Conservation (phyloP, 2,797 vertebrate species). For the Ctenopoma multispine region DNA sequence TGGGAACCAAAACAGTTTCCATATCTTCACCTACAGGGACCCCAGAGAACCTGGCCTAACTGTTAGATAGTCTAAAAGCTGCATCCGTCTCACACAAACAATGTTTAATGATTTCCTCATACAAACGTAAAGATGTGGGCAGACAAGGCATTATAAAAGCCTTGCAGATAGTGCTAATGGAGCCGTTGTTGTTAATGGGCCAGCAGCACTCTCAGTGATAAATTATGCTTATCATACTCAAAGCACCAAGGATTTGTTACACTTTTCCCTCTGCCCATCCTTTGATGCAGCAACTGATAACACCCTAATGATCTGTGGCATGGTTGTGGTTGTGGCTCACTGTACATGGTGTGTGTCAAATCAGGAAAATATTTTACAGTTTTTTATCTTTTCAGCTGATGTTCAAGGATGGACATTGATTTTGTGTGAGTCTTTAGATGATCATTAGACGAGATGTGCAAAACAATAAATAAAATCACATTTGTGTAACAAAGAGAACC, state of each 20-base stretch:
- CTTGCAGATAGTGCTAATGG: constrained; percentile 85
- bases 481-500: constrained; percentile 1
- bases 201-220: constrained; percentile 85
- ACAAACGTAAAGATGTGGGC: constrained; percentile 79
- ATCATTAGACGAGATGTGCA: not conserved
- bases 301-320: constrained; percentile 65
- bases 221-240: constrained; percentile 83
- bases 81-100: constrained; percentile 76
- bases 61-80: constrained; percentile 75
- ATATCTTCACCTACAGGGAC: constrained; percentile 57
- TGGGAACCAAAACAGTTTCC: constrained; percentile 51
- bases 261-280: constrained; percentile 72
- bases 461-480: constrained; percentile 14
- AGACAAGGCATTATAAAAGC: constrained; percentile 82
- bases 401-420: not conserved
- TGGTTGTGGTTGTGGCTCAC: constrained; percentile 33
- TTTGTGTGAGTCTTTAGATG: not conserved
- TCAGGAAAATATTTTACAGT: constrained; percentile 17
- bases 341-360: constrained; percentile 28
- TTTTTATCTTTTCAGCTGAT: constrained; percentile 4
- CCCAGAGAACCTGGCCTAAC: constrained; percentile 54
- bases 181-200: constrained; percentile 84
- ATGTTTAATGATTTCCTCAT: constrained; percentile 84
- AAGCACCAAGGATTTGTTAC: constrained; percentile 82
- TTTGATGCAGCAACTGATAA: constrained; percentile 78